Base-by-base conservation (phyloP, 2,113 vertebrate genomes). In the Eonycteris spelaea region DNA sequence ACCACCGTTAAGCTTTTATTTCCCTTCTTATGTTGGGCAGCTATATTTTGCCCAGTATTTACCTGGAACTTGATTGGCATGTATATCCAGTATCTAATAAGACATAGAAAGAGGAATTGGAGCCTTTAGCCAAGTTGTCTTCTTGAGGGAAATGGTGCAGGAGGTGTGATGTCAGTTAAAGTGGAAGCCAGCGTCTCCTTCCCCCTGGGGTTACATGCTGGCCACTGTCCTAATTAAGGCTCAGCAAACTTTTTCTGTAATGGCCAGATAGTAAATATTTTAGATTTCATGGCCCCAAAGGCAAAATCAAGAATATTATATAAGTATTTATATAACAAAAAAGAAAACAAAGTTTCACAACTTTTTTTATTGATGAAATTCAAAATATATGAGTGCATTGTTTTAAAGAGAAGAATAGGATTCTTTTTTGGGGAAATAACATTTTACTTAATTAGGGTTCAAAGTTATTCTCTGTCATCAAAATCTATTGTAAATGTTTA, bases 121-220 rank as follows among this genome's bases (percentile, higher is more conserved):
- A 30, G 4, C 16, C 33, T 86, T 73, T 30, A 30, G 18, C 75
- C 30, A 16, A 59, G 40, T 73, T 68, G 71, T 45, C 53, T 48
- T 90, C 28, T 3, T 35, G 24, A 24, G 53, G 21, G 53, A 11
- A 70, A 77, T 53, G 24, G 13, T 40, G 15, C 61, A 68, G 53
- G 75, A 21, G 33, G 45, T 16, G 0, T 13, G 73, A 67, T 11
- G 38, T 67, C 10, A 5, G 74, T 7, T 26, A 30, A n/a, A 22
- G 7, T 35, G 53, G 79, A 75, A 28, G 21, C 59, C 38, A 18
- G 55, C 9, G 13, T 48, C 18, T 86, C 71, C 55, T 51, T 22
- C 59, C 48, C 59, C 48, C 51, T 48, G 33, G n/a, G 24, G n/a
- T 24, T 2, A 22, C 3, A 7, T 12, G 24, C 40, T 0, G 0